Evolutionary conservation across 2,888 invertebrate genomes (phyloP).

Genomic region (Sesia bembeciformis): DNA sequence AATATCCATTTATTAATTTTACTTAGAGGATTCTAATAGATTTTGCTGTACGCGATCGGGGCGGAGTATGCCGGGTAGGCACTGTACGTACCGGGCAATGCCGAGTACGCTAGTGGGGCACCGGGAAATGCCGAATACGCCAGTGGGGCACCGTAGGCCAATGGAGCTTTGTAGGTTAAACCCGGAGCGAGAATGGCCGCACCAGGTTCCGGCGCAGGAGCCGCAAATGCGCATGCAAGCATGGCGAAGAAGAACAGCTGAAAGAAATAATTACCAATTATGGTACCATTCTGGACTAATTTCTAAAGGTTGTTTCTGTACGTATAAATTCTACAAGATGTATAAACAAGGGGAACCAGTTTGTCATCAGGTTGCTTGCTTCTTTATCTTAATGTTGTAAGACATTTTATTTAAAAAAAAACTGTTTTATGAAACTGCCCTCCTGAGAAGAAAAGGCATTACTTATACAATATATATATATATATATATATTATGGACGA

Average conservation of each 20-base stretch:
- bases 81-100: constrained; percentile 15
- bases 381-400: not conserved
- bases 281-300: not conserved
- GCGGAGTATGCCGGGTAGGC: constrained; percentile 10
- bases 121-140: constrained; percentile 6
- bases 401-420: not conserved
- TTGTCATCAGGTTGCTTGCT: not conserved
- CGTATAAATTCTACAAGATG: not conserved
- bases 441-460: no score
- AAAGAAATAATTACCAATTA: constrained; percentile 5
- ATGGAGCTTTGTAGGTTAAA: constrained; percentile 16
- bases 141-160: constrained; percentile 3
- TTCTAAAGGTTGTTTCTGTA: not conserved
- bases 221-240: constrained; percentile 28
- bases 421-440: not conserved
- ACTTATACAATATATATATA: no score
- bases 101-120: constrained; percentile 18
- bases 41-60: constrained; percentile 23
- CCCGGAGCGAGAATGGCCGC: constrained; percentile 11
- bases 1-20: not conserved
- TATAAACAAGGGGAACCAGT: not conserved
- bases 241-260: constrained; percentile 27
- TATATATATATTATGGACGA: no score
- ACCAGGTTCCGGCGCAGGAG: constrained; percentile 30
- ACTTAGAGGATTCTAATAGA: constrained; percentile 14